phyloP scores from a whole-genome alignment of 2,888 invertebrate genomes.

The Drosophila merina region DNA sequence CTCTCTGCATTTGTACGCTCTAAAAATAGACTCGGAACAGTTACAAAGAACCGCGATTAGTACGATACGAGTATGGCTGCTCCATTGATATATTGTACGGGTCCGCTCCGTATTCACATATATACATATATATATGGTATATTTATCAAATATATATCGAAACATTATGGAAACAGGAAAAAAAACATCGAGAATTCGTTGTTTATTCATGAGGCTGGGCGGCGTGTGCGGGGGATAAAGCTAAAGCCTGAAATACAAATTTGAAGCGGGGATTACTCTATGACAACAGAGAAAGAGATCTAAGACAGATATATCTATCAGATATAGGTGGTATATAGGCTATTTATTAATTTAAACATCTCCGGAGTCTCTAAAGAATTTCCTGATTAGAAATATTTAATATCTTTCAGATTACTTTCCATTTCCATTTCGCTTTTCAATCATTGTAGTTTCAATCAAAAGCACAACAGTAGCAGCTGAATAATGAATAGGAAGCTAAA shows the following conservation, averaged over 20 bases:
- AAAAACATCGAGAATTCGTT: constrained; percentile 18
- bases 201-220: constrained; percentile 33
- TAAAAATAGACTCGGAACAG: constrained; percentile 55
- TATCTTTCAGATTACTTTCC: neutral
- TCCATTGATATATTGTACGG: constrained; percentile 15
- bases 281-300: constrained; percentile 11
- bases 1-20: constrained; percentile 32
- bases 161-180: constrained; percentile 36
- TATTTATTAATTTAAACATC: no score
- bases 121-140: constrained; percentile 1
- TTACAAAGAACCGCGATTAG: constrained; percentile 51
- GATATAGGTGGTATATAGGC: no score
- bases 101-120: neutral
- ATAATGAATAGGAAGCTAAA: constrained; percentile 1
- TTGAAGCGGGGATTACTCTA: constrained; percentile 21
- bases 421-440: neutral
- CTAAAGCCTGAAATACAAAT: constrained; percentile 16
- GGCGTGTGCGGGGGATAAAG: constrained; percentile 28
- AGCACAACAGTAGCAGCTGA: neutral
- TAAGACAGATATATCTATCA: neutral
- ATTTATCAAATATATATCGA: constrained; percentile 14
- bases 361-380: neutral
- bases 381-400: neutral
- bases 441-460: neutral
- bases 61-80: constrained; percentile 28